Evolutionary conservation across 2,113 vertebrate genomes (phyloP).

Genomic region (Mastomys natalensis): DNA sequence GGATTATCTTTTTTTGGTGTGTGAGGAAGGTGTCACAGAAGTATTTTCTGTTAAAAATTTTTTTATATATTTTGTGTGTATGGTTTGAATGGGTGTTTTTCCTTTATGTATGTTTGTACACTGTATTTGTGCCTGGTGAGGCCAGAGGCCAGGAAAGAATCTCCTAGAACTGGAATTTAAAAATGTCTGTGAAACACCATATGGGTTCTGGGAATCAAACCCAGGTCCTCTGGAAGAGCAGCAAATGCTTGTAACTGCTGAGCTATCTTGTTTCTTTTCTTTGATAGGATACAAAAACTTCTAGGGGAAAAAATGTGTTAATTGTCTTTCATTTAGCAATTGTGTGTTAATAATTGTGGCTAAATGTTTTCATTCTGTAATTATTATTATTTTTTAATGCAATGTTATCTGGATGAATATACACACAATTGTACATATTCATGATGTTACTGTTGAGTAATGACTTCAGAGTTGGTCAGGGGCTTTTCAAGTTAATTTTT

Average conservation of each 20-base stretch:
- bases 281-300: background rate
- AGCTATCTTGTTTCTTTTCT: background rate
- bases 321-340: background rate
- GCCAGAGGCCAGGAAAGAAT: background rate
- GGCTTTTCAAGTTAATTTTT: slow-evolving; percentile 41
- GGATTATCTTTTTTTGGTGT: background rate
- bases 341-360: slow-evolving; percentile 21
- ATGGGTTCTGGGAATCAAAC: background rate
- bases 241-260: background rate
- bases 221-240: background rate
- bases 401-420: background rate
- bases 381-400: slow-evolving; percentile 28
- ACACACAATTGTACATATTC: background rate
- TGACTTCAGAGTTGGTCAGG: background rate
- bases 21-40: background rate
- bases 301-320: background rate
- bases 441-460: slow-evolving; percentile 29
- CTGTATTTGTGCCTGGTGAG: background rate
- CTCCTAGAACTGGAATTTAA: background rate
- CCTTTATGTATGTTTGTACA: background rate
- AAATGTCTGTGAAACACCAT: background rate
- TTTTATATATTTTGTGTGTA: background rate
- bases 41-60: background rate
- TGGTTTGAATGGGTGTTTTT: background rate
- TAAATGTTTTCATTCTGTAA: background rate